Evolutionary conservation across 30 jellyfish, hydroid and myxozoan species (phyloP), one percentile per base, ranked within the genome.

Genomic region (Aurelia coerulea): DNA sequence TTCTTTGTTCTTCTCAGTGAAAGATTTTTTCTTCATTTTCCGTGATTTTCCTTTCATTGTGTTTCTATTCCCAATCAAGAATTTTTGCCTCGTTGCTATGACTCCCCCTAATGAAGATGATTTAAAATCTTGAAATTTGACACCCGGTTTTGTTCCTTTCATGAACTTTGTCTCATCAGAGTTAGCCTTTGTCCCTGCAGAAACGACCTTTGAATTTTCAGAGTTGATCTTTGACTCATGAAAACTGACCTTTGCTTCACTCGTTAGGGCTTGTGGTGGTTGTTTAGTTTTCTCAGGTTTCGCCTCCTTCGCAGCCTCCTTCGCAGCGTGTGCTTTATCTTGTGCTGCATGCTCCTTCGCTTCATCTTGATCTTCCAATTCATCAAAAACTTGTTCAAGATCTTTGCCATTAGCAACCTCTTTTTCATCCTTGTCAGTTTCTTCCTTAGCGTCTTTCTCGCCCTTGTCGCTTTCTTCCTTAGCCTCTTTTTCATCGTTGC

Each of bases 381-480:
- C 89, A 67, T 79, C 89, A 79, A 79, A 79, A 1, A 79, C 80
- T 64, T 73, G 83, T 84, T 74, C 88, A 29, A 62, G 51, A 75
- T 73, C 82, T 63, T 67, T 62, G 19, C 93, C 79, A 68, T 78
- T 71, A 0, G 78, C 93, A 23, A 65, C 68, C 56, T 84, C 93
- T 16, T 74, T 74, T 33, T 37, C 83, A n/a, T 77, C 84, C 17
- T 2, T 11, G 16, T 84, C 88, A 6, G 51, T 81, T 14, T 60
- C 78, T 34, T 62, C 65, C 23, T 59, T 59, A 59, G 68, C 29
- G 8, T 59, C 68, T 19, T 59, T 59, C 10, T 59, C 32, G 10
- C 33, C 62, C 3, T 70, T 15, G 32, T 23, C 80, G 15, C 19
- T 29, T 11, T 50, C 72, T 39, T 84, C 82, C 17, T 84, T 78